Conservation (phyloP, 1,140 invertebrate species). For the Pissodes strobi region DNA sequence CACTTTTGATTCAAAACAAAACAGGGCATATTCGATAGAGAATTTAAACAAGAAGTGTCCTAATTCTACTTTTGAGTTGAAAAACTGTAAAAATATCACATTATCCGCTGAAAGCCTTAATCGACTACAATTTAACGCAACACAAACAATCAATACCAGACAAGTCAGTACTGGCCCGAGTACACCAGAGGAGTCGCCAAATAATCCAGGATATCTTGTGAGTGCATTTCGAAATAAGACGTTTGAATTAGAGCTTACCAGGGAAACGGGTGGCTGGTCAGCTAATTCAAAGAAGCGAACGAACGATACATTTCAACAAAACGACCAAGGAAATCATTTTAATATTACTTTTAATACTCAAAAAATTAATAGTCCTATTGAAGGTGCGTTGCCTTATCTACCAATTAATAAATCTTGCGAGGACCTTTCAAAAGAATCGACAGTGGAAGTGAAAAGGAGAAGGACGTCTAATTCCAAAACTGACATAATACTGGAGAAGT, state of each 20-base stretch:
- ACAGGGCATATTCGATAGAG: slow-evolving; percentile 1
- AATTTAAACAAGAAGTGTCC: neutral
- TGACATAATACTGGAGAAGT: neutral
- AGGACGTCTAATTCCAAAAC: slow-evolving; percentile 19
- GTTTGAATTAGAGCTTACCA: neutral
- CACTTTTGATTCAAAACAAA: neutral
- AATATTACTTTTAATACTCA: neutral
- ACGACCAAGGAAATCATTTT: neutral
- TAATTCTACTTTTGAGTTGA: neutral
- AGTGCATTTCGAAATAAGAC: neutral
- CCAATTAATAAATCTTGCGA: slow-evolving; percentile 26
- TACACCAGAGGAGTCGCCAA: neutral
- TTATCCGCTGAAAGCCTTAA: neutral
- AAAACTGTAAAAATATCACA: neutral
- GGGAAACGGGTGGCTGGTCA: neutral
- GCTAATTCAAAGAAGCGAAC: slow-evolving; percentile 23
- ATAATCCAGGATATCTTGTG: neutral
- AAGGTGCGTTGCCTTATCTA: neutral
- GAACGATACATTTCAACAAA: slow-evolving; percentile 11
- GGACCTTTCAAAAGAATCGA: slow-evolving; percentile 18
- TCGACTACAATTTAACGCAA: neutral
- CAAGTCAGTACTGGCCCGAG: neutral
- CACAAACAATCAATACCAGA: neutral
- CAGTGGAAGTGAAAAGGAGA: slow-evolving; percentile 31
- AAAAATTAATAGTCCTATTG: neutral